Evolutionary conservation across 2,888 invertebrate genomes (phyloP).

Genomic region (Polydrusus pterygomalis): DNA sequence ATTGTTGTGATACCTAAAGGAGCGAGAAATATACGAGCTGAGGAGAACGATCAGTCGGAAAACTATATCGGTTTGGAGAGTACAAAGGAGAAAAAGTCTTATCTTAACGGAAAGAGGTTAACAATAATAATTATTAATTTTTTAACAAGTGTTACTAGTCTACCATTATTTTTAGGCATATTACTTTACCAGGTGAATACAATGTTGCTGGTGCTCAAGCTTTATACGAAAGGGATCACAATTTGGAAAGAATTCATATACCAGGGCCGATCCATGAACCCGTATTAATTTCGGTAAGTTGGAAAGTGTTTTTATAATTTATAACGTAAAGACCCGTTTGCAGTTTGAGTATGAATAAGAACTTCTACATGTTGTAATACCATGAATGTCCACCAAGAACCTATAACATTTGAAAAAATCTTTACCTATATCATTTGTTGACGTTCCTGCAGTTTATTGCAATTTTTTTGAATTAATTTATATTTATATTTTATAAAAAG

Average conservation of each 20-base stretch:
- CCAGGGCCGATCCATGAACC: constrained; percentile 88
- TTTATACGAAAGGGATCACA: constrained; percentile 85
- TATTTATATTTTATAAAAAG: no score
- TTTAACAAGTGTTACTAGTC: not conserved
- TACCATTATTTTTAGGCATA: constrained; percentile 73
- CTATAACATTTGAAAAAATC: no score
- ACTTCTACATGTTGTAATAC: no score
- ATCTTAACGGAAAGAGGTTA: constrained; percentile 87
- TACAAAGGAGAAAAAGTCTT: constrained; percentile 81
- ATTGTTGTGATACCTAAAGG: constrained; percentile 85
- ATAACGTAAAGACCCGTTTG: no score
- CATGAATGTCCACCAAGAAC: no score
- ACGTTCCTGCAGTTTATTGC: no score
- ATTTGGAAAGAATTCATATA: constrained; percentile 87
- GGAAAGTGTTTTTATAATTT: no score
- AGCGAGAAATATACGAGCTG: constrained; percentile 85
- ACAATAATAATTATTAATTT: not conserved
- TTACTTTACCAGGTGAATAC: constrained; percentile 86
- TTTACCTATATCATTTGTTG: no score
- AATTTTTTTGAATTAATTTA: no score
- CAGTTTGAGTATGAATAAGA: no score
- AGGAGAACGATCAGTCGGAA: constrained; percentile 84
- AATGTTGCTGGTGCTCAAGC: constrained; percentile 86
- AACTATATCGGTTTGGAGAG: constrained; percentile 88
- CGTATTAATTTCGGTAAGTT: constrained; percentile 86